phyloP scores from a whole-genome alignment of 2,113 vertebrate genomes.

The Cinclus cinclus region DNA sequence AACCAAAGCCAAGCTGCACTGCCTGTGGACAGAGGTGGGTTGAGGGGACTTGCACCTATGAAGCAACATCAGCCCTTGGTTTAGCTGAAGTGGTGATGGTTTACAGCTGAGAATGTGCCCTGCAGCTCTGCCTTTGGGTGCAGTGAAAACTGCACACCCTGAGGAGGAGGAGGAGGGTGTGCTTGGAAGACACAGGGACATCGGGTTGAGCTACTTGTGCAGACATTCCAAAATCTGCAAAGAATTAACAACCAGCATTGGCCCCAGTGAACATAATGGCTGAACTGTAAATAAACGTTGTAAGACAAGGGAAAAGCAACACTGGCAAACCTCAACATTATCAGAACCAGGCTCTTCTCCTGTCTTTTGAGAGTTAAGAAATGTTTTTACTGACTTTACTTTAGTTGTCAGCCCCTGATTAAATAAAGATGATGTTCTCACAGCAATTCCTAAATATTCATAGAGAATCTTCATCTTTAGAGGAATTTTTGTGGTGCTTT shows the following conservation, averaged over 20 bases:
- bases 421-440: background rate
- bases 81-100: background rate
- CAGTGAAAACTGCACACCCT: too few species aligned
- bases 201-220: background rate
- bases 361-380: background rate
- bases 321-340: background rate
- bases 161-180: background rate
- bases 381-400: background rate
- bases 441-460: background rate
- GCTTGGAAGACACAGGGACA: background rate
- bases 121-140: background rate
- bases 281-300: background rate
- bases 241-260: background rate
- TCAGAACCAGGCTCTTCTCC: background rate
- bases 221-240: background rate
- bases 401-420: background rate
- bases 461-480: background rate
- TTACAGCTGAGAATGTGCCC: background rate
- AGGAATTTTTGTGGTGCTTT: background rate
- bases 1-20: background rate
- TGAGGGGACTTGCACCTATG: background rate
- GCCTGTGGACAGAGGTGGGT: background rate
- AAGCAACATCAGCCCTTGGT: background rate
- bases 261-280: background rate
- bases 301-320: background rate